Evolutionary conservation across 2,113 vertebrate genomes (phyloP), one percentile per base, ranked within the genome.

Genomic region (Lagopus leucura): DNA sequence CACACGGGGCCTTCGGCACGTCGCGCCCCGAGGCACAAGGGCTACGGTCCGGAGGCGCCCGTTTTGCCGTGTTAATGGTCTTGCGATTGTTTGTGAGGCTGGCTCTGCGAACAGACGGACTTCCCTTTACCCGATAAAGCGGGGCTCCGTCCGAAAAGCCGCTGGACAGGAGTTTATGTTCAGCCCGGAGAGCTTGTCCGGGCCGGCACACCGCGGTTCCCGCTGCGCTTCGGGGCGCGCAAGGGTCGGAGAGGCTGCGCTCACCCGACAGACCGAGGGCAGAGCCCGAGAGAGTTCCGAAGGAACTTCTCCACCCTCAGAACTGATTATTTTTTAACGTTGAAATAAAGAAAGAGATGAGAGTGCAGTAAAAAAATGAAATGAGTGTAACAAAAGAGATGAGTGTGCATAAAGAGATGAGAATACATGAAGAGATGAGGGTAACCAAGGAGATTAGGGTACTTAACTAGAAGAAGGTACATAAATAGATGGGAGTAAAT

Each of bases 141-240:
- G 12, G 16, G 16, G 2, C 7, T 5, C 22, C 11, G 1, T 17
- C 1, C 0, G 2, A 48, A 52, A 42, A 67, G 34, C 16, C 4
- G 2, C 16, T 12, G 11, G 24, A 43, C 6, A 55, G 2, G 4
- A 0, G 17, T 7, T 19, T 27, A 43, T 0, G 6, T 13, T 14
- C 1, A 19, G 45, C 28, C 38, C 3, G 52, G 27, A 28, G 52
- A 8, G 52, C 54, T 32, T 10, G 10, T 32, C 54, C 30, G 16
- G 28, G 54, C 54, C 54, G 30, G 54, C 30, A 32, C 30, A 57
- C 54, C 14, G 54, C 30, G 28, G 54, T 18, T 32, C 30, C 30
- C 8, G 9, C 5, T 8, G 9, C 2, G 1, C 10, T 9, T 32
- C 10, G 54, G 16, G 10, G 28, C 17, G 19, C 17, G 54, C 16